phyloP scores from a whole-genome alignment of 2,797 vertebrate species.

The Dryobates pubescens region DNA sequence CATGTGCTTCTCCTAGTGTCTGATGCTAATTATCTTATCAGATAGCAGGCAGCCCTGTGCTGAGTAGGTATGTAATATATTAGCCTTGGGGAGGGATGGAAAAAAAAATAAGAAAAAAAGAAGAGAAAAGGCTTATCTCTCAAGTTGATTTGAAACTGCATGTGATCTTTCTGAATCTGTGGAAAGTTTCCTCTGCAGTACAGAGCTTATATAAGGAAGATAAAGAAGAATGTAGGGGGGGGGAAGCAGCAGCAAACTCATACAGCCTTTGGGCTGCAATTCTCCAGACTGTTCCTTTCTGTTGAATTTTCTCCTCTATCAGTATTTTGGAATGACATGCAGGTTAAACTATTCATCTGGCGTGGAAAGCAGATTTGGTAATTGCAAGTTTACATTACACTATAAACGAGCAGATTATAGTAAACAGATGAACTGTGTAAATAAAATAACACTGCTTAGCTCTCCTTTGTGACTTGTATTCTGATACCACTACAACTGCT shows the following conservation, averaged over 20 bases:
- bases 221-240: background rate
- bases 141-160: slow-evolving; percentile 59
- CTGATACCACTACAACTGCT: slow-evolving; percentile 76
- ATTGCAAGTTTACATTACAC: slow-evolving; percentile 37
- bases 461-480: slow-evolving; percentile 69
- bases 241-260: background rate
- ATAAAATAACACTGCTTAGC: slow-evolving; percentile 71
- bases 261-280: background rate
- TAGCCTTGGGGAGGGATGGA: slow-evolving; percentile 30
- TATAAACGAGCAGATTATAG: slow-evolving; percentile 3
- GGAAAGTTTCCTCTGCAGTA: slow-evolving; percentile 46
- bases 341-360: slow-evolving; percentile 47
- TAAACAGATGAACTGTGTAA: slow-evolving; percentile 55
- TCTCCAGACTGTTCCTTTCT: background rate
- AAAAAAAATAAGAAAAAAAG: background rate
- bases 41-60: slow-evolving; percentile 65
- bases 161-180: slow-evolving; percentile 47
- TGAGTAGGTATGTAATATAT: slow-evolving; percentile 62
- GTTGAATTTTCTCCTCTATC: slow-evolving; percentile 24
- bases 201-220: slow-evolving; percentile 16
- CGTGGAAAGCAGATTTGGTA: slow-evolving; percentile 30
- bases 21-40: slow-evolving; percentile 70
- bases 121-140: slow-evolving; percentile 36
- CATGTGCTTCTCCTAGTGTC: slow-evolving; percentile 49
- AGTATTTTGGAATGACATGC: slow-evolving; percentile 39